Base-by-base conservation (phyloP, 2,888 invertebrate species). In the Gari tellinella region DNA sequence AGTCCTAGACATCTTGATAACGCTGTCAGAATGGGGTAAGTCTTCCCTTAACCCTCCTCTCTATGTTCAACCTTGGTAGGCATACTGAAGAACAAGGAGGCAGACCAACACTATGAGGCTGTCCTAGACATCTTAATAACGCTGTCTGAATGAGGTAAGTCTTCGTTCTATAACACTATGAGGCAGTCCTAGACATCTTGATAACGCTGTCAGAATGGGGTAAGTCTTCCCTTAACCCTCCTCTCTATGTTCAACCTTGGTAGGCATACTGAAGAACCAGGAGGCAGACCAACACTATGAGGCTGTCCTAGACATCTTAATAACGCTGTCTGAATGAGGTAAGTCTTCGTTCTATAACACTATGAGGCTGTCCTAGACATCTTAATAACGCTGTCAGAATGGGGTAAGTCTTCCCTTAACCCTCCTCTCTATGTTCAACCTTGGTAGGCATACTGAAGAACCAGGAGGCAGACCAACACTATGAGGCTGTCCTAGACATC, bases 281-380 rank as follows among this genome's bases (percentile, higher is more conserved):
- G 62, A 80, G 3, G 81, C 81, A 17, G 75, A 77, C 17, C 85
- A 86, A 25, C 84, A 89, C 40, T 83, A 86, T 63, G 91, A 91
- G 55, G 80, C 89, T 14, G 79, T 91, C 17, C 69, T 92, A 17
- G 91, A 91, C 40, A 84, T 91, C 48, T 84, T 92, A 12, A 86
- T 86, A 26, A 87, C 83, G 52, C 70, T 92, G 10, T 86, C 89
- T 49, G 91, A 91, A 76, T 88, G 86, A 84, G 91, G 90, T 91
- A 76, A 75, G 82, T 61, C 55, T 38, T n/a, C n/a, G n/a, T n/a
- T n/a, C n/a, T n/a, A n/a, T n/a, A n/a, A n/a, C 83, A 89, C 26
- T 82, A 87, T 62, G 90, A 90, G 53, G 79, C 88, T n/a, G 78
- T 91, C 17, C 69, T 92, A 15, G 91, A 91, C 45, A 84, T 91